phyloP scores from a whole-genome alignment of 2,888 invertebrate genomes.

The Hybos culiciformis region DNA sequence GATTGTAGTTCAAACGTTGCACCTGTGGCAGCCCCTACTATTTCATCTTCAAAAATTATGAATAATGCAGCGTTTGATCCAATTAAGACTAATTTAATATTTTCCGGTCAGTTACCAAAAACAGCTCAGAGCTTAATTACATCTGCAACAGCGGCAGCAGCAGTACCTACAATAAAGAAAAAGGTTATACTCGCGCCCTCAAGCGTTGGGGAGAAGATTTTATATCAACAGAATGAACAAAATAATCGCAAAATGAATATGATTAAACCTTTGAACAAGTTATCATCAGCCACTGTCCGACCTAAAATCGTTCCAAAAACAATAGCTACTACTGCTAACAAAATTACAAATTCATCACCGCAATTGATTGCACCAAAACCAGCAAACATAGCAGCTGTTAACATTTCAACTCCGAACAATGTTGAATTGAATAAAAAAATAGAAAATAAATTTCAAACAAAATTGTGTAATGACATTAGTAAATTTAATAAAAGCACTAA shows the following conservation, averaged over 20 bases:
- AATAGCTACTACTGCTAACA: constrained; percentile 2
- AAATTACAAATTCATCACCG: too few relatives aligned
- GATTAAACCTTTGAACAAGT: constrained; percentile 12
- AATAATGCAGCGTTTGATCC: neutral
- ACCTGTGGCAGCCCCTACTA: neutral
- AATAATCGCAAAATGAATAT: constrained; percentile 13
- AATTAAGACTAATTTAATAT: neutral
- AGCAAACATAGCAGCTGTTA: constrained; percentile 26
- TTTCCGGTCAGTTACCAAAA: constrained; percentile 6
- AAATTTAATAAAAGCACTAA: neutral
- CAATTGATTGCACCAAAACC: constrained; percentile 26
- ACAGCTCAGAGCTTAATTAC: constrained; percentile 1
- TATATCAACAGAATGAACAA: too few relatives aligned
- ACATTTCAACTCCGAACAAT: constrained; percentile 18
- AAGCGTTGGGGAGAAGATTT: too few relatives aligned
- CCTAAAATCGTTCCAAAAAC: constrained; percentile 15
- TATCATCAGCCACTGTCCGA: constrained; percentile 12
- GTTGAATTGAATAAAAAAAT: constrained; percentile 6
- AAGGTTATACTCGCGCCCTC: constrained; percentile 7
- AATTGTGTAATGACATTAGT: neutral
- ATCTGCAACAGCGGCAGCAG: neutral
- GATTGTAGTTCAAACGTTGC: too few relatives aligned
- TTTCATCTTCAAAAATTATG: neutral
- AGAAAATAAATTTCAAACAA: constrained; percentile 2
- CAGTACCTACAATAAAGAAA: neutral